A percentile compares a stretch with the other conserved stretches of the same genome.
These are phyloP conservation scores for Daboia siamensis DNA, from an alignment of 2,113 vertebrate genomes.

Conservation along the genomic window DNA sequence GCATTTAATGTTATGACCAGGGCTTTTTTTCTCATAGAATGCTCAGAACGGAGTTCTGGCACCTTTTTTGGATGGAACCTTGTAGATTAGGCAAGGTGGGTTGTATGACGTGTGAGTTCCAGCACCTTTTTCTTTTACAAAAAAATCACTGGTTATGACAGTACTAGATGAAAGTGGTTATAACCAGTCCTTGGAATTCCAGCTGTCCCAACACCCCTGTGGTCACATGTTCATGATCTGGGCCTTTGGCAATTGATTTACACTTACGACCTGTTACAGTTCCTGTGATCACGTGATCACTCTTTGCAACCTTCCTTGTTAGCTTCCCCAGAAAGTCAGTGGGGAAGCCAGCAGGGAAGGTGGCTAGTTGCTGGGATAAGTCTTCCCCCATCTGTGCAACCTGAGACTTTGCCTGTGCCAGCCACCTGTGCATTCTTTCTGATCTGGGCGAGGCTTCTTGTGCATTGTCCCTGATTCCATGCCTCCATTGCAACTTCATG, in stretches of 20 bases:
- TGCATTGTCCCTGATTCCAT: background rate
- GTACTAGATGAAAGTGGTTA: background rate
- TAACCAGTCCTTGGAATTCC: background rate
- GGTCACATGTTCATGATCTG: background rate
- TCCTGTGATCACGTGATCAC: background rate
- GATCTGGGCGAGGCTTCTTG: background rate
- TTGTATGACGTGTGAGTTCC: no score
- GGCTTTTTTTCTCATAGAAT: no score
- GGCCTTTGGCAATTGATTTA: background rate
- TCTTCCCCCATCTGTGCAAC: background rate
- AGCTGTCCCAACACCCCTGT: background rate
- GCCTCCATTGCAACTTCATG: background rate
- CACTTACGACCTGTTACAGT: accelerated
- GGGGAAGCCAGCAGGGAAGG: background rate
- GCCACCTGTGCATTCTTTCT: background rate
- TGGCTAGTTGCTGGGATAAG: background rate
- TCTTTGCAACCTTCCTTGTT: background rate
- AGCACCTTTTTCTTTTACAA: no score
- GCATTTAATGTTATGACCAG: background rate
- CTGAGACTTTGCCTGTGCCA: background rate
- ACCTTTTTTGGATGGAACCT: no score
- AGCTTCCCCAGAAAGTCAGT: background rate
- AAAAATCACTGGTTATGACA: no score
- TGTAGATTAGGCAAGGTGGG: no score
- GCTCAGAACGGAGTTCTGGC: no score